Evolutionary conservation across 64 coral and sea anemone genomes (phyloP).

Genomic region (Dendronephthya gigantea): DNA sequence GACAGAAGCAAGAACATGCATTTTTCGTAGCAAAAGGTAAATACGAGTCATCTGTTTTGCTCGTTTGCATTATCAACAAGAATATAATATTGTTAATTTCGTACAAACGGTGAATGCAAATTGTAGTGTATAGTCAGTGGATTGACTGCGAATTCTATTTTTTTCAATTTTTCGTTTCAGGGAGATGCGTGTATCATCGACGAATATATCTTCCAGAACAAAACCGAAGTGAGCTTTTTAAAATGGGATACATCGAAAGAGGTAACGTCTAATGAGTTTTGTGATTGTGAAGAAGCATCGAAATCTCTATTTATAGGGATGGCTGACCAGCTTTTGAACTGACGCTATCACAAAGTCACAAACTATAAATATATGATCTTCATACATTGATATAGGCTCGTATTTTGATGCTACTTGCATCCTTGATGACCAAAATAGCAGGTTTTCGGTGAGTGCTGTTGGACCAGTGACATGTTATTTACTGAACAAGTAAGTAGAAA

Average conservation of each 20-base stretch:
- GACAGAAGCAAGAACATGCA: constrained; percentile 79
- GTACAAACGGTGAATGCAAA: no score
- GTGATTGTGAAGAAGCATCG: background rate
- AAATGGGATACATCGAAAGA: constrained; percentile 83
- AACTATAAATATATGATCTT: background rate
- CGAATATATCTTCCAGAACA: constrained; percentile 61
- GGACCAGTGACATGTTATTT: constrained; percentile 77
- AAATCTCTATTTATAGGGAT: background rate
- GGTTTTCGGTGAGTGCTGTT: constrained; percentile 34
- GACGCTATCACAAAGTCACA: no score
- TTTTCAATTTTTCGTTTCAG: constrained; percentile 27
- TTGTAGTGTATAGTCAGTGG: no score
- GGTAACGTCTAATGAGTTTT: constrained; percentile 21
- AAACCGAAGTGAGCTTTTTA: constrained; percentile 57
- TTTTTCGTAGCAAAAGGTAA: constrained; percentile 92
- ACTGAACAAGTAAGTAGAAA: constrained; percentile 75
- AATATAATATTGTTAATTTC: background rate
- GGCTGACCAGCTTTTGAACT: no score
- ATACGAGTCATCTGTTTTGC: background rate
- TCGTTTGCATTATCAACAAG: background rate
- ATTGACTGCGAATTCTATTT: no score
- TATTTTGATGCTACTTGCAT: constrained; percentile 71
- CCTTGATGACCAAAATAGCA: constrained; percentile 52
- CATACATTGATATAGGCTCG: constrained; percentile 21
- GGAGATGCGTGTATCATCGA: constrained; percentile 75